Base-by-base conservation (phyloP, 2,797 vertebrate genomes). In the Chloroceryle inda region DNA sequence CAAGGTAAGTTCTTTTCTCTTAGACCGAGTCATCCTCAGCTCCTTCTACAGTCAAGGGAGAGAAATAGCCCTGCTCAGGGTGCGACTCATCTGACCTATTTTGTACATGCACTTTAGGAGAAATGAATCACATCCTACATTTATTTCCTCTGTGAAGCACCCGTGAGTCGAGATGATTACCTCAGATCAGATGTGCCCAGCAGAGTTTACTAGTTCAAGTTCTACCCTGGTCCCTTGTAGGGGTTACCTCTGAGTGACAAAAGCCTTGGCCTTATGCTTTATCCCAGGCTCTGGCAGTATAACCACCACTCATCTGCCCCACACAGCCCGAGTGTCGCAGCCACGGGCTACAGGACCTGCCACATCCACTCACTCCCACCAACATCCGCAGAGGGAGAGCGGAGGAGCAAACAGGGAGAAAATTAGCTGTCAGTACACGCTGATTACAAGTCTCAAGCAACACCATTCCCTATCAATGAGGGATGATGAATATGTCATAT, bases 241-340 rank as follows among this genome's bases (percentile, higher is more conserved):
- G 18, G 19, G 13, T 55, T 29, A 61, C 31, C 72, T 61, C 47
- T 4, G 0, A 42, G 73, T 31, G 78, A 45, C 61, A 83, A 61
- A 45, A 61, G 27, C 49, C 67, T 83, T 1, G 2, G 61, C 47
- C 68, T 67, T 31, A 61, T 1, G 0, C 10, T 77, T 66, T 22
- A 61, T 21, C 44, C 16, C 44, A 59, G 58, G 37, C 24, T 58
- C 23, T 20, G 20, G 19, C 0, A 1, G 33, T 33, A 66, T 35
- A 77, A n/a, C 14, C 15, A 52, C 38, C 50, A 21, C 64, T 64
- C 2, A 0, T 29, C 38, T 20, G 33, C 38, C 64, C 71, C 4
- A 0, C 21, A 3, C 68, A 27, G 29, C 1, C 0, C 0, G 1
- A 16, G 16, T 62, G 52, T 33, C 3, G 0, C 29, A 49, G 44